These are phyloP conservation scores for Melanotaenia boesemani DNA, from an alignment of 2,797 vertebrate genomes.

Conservation along the genomic window DNA sequence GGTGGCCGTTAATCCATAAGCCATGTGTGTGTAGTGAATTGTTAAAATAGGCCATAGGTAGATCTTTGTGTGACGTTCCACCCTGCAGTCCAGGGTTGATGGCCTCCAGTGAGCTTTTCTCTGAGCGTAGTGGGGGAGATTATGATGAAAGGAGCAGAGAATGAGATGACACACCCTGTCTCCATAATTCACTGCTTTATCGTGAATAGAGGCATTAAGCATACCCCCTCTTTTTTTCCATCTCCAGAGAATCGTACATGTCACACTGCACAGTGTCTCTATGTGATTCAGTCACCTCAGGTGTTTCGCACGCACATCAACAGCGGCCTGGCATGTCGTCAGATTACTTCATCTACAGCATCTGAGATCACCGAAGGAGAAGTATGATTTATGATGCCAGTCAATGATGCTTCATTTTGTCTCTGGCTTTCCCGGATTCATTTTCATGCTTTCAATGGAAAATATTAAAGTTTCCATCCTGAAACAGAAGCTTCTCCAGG, in stretches of 20 bases:
- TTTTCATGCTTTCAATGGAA: conserved; percentile 36
- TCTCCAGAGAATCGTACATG: conserved; percentile 74
- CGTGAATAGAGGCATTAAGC: conserved; percentile 79
- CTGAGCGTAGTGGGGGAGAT: conserved; percentile 73
- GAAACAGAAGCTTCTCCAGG: conserved; percentile 14
- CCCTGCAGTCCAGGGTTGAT: conserved; percentile 59
- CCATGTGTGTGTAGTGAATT: conserved; percentile 46
- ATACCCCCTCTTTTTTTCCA: conserved; percentile 35
- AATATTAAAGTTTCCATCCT: conserved; percentile 21
- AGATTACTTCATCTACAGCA: conserved; percentile 68
- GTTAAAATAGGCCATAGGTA: conserved; percentile 73
- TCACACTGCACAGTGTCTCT: conserved; percentile 68
- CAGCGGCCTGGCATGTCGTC: conserved; percentile 47
- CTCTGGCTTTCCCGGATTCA: conserved; percentile 27
- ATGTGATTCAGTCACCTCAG: conserved; percentile 76
- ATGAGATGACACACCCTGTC: conserved; percentile 84
- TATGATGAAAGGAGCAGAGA: conserved; percentile 82
- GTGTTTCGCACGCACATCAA: conserved; percentile 76
- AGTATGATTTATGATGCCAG: conserved; percentile 57
- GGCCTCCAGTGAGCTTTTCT: conserved; percentile 76
- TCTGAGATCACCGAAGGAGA: conserved; percentile 51
- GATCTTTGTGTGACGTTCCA: conserved; percentile 64
- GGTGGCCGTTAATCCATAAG: conserved; percentile 48
- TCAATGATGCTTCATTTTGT: conserved; percentile 38
- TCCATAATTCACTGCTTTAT: conserved; percentile 80